Percentiles rank a stretch among this genome's conserved stretches.
phyloP scores from a whole-genome alignment of 2,888 invertebrate genomes.

The Aproaerema taeniolella region DNA sequence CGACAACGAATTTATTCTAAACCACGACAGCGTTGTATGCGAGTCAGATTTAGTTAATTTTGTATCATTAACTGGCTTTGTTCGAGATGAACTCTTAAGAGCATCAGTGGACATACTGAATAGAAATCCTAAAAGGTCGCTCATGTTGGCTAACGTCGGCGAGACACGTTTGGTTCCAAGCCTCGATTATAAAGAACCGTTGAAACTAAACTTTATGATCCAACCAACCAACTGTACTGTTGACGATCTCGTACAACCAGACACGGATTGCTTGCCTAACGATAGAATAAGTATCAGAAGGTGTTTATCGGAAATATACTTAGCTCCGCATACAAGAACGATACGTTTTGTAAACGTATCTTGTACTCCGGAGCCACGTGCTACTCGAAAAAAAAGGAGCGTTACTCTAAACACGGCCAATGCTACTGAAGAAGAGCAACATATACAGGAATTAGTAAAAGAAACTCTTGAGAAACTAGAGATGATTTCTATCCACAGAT shows the following conservation, averaged over 20 bases:
- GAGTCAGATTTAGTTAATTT: constrained; percentile 45
- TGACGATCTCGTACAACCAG: constrained; percentile 18
- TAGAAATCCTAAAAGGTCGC: constrained; percentile 30
- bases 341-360: constrained; percentile 30
- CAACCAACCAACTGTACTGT: constrained; percentile 51
- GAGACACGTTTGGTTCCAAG: constrained; percentile 47
- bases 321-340: constrained; percentile 35
- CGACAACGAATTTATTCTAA: constrained; percentile 46
- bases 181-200: constrained; percentile 39
- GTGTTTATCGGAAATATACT: constrained; percentile 44
- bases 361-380: neutral
- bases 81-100: constrained; percentile 33
- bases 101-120: constrained; percentile 40
- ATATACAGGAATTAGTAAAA: constrained; percentile 42
- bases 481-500: constrained; percentile 47
- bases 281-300: constrained; percentile 23
- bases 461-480: constrained; percentile 54
- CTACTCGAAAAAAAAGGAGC: constrained; percentile 34
- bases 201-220: constrained; percentile 41
- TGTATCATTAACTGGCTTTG: constrained; percentile 40
- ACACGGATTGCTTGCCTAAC: neutral
- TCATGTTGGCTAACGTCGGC: constrained; percentile 46
- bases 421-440: constrained; percentile 34
- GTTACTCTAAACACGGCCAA: constrained; percentile 28
- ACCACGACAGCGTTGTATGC: constrained; percentile 43